Evolutionary conservation across 2,888 invertebrate species (phyloP), one percentile per base, ranked within the genome.

Genomic region (Hypomecis punctinalis): DNA sequence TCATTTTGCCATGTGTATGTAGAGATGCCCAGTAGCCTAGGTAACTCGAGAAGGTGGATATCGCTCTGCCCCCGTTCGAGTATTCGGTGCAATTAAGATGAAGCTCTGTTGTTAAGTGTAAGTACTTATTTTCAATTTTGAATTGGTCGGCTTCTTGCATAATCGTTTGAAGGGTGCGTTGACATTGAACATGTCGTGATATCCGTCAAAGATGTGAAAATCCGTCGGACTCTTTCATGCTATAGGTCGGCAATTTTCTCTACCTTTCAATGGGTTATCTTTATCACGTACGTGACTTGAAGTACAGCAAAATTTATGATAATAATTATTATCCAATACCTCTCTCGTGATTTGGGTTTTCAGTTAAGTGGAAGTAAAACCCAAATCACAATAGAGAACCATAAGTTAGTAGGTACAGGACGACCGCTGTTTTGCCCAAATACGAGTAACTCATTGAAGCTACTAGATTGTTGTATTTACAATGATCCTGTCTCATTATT

Each of bases 21-120:
- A 74, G 75, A 77, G 85, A 88, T 90, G 89, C 88, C 91, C 93
- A 91, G 93, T 92, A 92, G 93, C 93, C 92, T 93, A 92, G 92
- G 93, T 93, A 93, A 93, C 88, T 84, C 81, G 90, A 93, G 87
- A 91, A 88, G 84, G 83, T 91, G 91, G 88, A 90, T 90, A 91
- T 90, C 88, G 84, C 84, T 90, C 86, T 88, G 87, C 90, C 87
- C 86, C 83, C 85, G 86, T 84, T 85, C 85, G 78, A 90, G 89
- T 91, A 91, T 91, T 92, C 88, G 86, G 86, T 86, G 85, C 85
- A 89, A 91, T 92, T 89, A 91, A 91, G 88, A 87, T 82, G 85
- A 88, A 87, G 80, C 81, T 89, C 90, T 89, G 82, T 90, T 88
- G 47, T 56, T 84, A 83, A 72, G 47, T 56, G n/a, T 56, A 37